A percentile compares a stretch with the other conserved stretches of the same genome.
Evolutionary conservation across 2,888 invertebrate genomes (phyloP).

Genomic region (Drosophila atroscutellata): DNA sequence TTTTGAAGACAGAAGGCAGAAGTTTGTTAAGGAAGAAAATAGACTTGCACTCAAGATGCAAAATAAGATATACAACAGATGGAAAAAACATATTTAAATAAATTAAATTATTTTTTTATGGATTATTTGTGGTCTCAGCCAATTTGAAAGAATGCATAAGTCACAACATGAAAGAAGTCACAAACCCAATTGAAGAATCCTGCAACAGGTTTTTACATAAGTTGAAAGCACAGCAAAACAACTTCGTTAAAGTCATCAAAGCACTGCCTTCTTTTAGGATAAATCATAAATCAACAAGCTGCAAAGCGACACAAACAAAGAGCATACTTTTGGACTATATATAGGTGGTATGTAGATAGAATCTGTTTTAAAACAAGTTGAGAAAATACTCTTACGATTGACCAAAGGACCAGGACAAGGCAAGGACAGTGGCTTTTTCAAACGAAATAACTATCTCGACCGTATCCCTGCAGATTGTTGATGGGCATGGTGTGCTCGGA

Average conservation of each 20-base stretch:
- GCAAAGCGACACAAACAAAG: background rate
- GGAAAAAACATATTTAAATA: background rate
- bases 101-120: background rate
- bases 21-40: background rate
- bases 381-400: background rate
- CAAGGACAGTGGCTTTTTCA: background rate
- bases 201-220: background rate
- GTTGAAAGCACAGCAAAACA: background rate
- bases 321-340: background rate
- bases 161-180: background rate
- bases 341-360: background rate
- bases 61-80: background rate
- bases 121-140: background rate
- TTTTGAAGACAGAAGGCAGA: background rate
- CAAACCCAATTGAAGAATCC: background rate
- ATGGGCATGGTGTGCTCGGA: background rate
- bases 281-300: background rate
- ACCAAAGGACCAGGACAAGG: background rate
- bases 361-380: background rate
- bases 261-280: background rate
- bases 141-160: background rate
- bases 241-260: background rate
- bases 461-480: background rate
- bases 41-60: background rate
- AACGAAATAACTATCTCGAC: background rate